phyloP scores from a whole-genome alignment of 2,888 invertebrate genomes.

The Atethmia centrago region DNA sequence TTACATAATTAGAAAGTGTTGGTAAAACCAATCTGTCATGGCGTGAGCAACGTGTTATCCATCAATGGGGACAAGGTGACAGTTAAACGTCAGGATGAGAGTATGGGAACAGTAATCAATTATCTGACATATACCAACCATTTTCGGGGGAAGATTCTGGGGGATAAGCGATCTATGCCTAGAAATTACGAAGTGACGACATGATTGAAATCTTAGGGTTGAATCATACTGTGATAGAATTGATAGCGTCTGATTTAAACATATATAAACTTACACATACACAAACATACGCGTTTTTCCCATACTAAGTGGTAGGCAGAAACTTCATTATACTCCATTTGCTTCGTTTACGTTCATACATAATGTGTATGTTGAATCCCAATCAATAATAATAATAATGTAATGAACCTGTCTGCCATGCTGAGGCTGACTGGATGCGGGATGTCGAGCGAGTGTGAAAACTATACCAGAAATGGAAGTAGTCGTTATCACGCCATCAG shows the following conservation, averaged over 20 bases:
- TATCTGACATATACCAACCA: conserved; percentile 51
- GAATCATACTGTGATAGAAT: background rate
- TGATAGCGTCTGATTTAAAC: background rate
- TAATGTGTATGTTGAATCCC: too few relatives aligned
- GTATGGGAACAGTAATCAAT: conserved; percentile 63
- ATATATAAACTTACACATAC: too few relatives aligned
- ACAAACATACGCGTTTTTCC: too few relatives aligned
- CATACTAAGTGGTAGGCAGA: background rate
- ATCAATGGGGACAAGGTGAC: conserved; percentile 56
- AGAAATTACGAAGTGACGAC: conserved; percentile 3
- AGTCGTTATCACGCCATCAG: too few relatives aligned
- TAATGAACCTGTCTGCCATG: too few relatives aligned
- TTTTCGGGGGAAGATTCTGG: conserved; percentile 20
- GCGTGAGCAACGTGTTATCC: conserved; percentile 60
- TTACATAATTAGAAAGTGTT: conserved; percentile 28
- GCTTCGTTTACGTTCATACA: background rate
- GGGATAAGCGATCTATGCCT: conserved; percentile 33
- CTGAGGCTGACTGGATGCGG: too few relatives aligned
- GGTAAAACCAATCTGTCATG: conserved; percentile 57
- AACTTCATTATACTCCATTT: background rate
- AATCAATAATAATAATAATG: too few relatives aligned
- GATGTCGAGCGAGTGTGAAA: too few relatives aligned
- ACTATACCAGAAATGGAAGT: too few relatives aligned
- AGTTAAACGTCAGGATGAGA: conserved; percentile 57
- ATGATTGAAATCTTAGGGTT: background rate